Evolutionary conservation across 2,113 vertebrate species (phyloP), one percentile per base, ranked within the genome.

Genomic region (Myocastor coypus): DNA sequence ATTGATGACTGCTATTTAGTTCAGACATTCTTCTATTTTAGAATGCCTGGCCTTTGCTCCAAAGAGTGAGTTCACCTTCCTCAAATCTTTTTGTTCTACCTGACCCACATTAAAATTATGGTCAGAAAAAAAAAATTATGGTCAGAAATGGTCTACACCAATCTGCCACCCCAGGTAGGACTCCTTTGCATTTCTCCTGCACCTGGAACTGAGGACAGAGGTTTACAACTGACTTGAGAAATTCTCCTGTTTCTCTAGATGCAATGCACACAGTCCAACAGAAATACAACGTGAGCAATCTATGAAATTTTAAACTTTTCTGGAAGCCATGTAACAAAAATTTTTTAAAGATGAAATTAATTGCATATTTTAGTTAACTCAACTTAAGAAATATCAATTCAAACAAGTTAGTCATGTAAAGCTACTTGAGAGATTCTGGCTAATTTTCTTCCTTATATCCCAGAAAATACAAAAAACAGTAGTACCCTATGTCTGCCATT

Each of bases 121-220:
- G 50, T 95, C 61, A 83, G 55, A 78, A 89, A 85, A n/a, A n/a
- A n/a, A 89, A 94, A 66, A 85, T 37, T 61, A 40, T 83, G 73
- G 50, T 95, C 61, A 83, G 55, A 78, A 89, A 85, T 89, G 75
- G 30, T 68, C 46, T 37, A 26, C 1, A 26, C 26, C 13, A 40
- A 22, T 81, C 73, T 89, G 42, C n/a, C 28, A 42, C 9, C 16
- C 6, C 3, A 71, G 30, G 52, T 40, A 92, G 14, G 61, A 85
- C 80, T 91, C 10, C 20, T 83, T 89, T 91, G n/a, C 73, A 50
- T 14, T 52, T 0, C 7, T 82, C 50, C 66, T 88, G 16, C 55
- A 16, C 19, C 1, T 57, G 26, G 26, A 34, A 59, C 55, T 24
- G 13, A 59, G 83, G 63, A 50, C n/a, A 86, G 55, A 93, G 32